phyloP scores from a whole-genome alignment of 53 echinoderm and acorn worm species.

The Hippasteria phrygiana region DNA sequence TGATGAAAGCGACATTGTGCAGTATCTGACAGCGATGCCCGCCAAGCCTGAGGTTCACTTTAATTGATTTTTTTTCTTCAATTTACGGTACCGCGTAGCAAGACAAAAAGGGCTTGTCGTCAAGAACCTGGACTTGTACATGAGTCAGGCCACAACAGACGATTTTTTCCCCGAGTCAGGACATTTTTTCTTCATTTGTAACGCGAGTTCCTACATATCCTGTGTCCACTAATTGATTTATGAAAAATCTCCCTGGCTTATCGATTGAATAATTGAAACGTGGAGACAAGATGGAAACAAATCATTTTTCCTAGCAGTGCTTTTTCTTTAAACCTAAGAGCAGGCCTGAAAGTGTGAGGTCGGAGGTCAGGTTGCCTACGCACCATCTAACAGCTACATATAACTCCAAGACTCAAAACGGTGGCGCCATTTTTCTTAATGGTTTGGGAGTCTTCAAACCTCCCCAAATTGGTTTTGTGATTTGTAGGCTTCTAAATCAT shows the following conservation, averaged over 20 bases:
- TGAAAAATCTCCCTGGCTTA: background rate
- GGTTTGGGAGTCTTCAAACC: background rate
- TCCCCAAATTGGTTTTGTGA: background rate
- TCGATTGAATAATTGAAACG: background rate
- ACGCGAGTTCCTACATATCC: background rate
- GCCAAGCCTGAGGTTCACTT: background rate
- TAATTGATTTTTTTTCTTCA: conserved; percentile 36
- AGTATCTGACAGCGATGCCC: conserved; percentile 24
- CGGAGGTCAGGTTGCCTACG: no score
- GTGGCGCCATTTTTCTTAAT: background rate
- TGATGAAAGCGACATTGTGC: conserved; percentile 40
- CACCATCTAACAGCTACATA: no score
- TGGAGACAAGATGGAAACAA: background rate
- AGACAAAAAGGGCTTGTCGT: no score
- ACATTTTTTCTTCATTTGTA: background rate
- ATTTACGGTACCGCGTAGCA: background rate
- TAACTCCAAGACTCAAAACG: no score
- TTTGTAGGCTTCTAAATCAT: background rate
- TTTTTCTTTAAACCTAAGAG: no score
- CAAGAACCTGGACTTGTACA: no score
- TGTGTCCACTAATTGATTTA: background rate
- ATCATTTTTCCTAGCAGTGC: no score
- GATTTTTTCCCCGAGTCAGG: background rate
- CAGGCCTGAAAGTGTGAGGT: no score
- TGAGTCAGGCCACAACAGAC: background rate